These are phyloP conservation scores for Campylorhamphus procurvoides DNA, from an alignment of 2,113 vertebrate genomes.

Conservation along the genomic window DNA sequence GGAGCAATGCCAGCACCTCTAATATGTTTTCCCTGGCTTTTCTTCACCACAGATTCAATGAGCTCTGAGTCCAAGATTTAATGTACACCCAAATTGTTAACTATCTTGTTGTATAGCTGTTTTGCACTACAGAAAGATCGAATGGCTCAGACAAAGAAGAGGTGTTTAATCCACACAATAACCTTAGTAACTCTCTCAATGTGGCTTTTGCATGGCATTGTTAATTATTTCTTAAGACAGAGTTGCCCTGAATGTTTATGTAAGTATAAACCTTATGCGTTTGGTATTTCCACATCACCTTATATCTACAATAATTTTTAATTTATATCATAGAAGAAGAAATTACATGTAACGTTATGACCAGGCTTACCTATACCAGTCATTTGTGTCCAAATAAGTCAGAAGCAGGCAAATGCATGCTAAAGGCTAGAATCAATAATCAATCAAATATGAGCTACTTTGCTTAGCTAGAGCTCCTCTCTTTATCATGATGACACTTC, in stretches of 20 bases:
- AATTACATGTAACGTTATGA: not conserved
- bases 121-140: not conserved
- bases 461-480: not conserved
- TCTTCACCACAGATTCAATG: not conserved
- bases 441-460: not conserved
- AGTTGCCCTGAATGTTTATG: not conserved
- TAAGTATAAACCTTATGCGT: not conserved
- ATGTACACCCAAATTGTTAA: not conserved
- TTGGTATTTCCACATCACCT: not conserved
- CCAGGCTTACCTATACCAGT: not conserved
- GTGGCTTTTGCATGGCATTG: not conserved
- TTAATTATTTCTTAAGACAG: not conserved
- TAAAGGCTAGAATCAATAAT: not conserved
- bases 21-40: not conserved
- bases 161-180: constrained; percentile 28
- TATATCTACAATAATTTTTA: not conserved
- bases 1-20: not conserved
- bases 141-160: constrained; percentile 25
- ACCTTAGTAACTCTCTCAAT: constrained; percentile 2
- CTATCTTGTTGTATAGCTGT: constrained; percentile 4
- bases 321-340: not conserved
- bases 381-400: not conserved
- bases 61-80: not conserved
- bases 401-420: not conserved
- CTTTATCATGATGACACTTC: not conserved